Base-by-base conservation (phyloP, 2,888 invertebrate species). In the Cheiracanthium punctorium region DNA sequence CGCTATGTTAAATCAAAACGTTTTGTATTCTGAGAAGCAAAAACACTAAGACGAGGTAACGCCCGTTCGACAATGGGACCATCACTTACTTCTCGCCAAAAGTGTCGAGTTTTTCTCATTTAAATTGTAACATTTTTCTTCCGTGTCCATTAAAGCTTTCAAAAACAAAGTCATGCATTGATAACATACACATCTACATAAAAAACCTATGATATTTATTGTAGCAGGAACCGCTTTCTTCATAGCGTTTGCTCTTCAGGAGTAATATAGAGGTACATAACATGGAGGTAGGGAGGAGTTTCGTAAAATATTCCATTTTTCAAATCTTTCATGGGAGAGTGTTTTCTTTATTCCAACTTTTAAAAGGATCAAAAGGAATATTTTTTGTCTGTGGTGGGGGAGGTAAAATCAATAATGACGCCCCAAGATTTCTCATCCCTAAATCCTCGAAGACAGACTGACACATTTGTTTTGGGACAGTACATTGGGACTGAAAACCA, bases 321-420 rank as follows among this genome's bases (percentile, higher is more conserved):
- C 82, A 82, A 64, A 82, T 17, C 48, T 74, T 58, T 14, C 33
- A 17, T 17, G 58, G 4, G 33, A 37, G 28, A 52, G 76, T 71
- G 58, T 76, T 82, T 76, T 70, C 74, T 71, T 64, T 71, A 82
- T 76, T 82, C 76, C 58, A 82, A 76, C 76, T 76, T 82, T 82
- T 76, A 76, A 70, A 64, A 76, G 82, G 82, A 82, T 82, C 75
- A 71, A 43, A 43, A 52, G 65, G 58, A 75, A 48, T 76, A 74
- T 82, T 82, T 76, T 76, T 65, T 65, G 33, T 29, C 20, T 33
- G 24, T 14, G 32, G 20, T 41, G 64, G 43, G 48, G 30, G 41
- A 64, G 41, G 76, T 29, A 71, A 75, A 82, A 82, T 82, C 82
- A 82, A 76, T 82, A 82, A 82, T 82, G 76, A 82, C 65, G 82